Conservation (phyloP, 2,888 invertebrate species). For the Leptinotarsa haldemani region DNA sequence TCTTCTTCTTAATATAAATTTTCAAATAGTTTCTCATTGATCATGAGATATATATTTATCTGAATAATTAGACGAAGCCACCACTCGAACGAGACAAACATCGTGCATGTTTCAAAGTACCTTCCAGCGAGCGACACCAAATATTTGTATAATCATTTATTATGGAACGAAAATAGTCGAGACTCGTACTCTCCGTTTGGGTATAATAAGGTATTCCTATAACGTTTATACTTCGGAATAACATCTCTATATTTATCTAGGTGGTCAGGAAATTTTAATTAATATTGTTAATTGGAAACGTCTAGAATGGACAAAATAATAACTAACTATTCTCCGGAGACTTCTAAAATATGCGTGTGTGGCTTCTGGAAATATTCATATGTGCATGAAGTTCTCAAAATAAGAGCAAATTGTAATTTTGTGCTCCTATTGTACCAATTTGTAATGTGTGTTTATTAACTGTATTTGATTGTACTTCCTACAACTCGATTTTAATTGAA, state of each 20-base stretch:
- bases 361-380: constrained; percentile 48
- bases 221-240: constrained; percentile 46
- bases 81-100: constrained; percentile 19
- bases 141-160: constrained; percentile 57
- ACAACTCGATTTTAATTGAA: constrained; percentile 45
- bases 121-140: constrained; percentile 43
- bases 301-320: constrained; percentile 60
- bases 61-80: not conserved
- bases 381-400: constrained; percentile 40
- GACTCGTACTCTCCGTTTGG: constrained; percentile 21
- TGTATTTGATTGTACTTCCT: constrained; percentile 46
- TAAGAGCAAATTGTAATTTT: constrained; percentile 42
- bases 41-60: too few relatives aligned
- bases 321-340: constrained; percentile 54
- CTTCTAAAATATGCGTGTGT: constrained; percentile 53
- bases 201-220: constrained; percentile 30
- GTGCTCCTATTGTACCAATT: constrained; percentile 47
- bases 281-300: constrained; percentile 62
- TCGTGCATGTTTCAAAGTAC: constrained; percentile 14
- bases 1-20: too few relatives aligned
- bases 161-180: constrained; percentile 55
- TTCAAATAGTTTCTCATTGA: too few relatives aligned
- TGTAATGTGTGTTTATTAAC: constrained; percentile 48
- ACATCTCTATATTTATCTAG: constrained; percentile 60
- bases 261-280: constrained; percentile 62